Evolutionary conservation across 2,888 invertebrate species (phyloP), one percentile per base, ranked within the genome.

Genomic region (Lepeophtheirus nordmannii): DNA sequence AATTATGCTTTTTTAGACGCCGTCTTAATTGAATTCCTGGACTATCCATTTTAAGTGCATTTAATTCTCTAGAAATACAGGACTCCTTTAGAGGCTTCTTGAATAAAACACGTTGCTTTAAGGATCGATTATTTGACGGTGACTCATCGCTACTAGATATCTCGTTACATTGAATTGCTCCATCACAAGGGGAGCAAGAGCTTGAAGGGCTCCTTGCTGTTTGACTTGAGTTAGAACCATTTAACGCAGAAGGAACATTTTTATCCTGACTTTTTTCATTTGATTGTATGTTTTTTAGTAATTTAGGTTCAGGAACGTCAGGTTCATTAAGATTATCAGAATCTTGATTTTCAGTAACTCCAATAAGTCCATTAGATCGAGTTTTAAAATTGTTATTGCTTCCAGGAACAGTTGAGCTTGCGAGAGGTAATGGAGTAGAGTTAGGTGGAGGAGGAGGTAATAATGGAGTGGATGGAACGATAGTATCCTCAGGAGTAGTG

Each of bases 81-180:
- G 53, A 46, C n/a, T 46, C 14, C 41, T 40, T 62, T 20, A 20
- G 38, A 17, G 62, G 12, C 2, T 38, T 20, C 10, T 20, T n/a
- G 14, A 38, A 20, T 62, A 30, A 12, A 14, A 30, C 60, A 20
- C 62, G 38, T n/a, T 30, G 20, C 40, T 39, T 39, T 22, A 38
- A n/a, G 17, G 38, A 14, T 38, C 37, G 60, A 60, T 22, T 17
- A 30, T 20, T 17, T 10, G 60, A 38, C 17, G 64, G 57, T 37
- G 23, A 23, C 30, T 58, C 65, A 11, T 65, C 65, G 14, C 57
- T 56, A 20, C 57, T 56, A 23, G 58, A 58, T 1, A 65, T 39
- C 22, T 65, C 65, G 40, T 65, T 65, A 38, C 65, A 65, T 38
- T 65, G 65, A 62, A 62, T 62, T 10, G 60, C 60, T 39, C 39